phyloP scores from a whole-genome alignment of 2,797 vertebrate genomes.

The Helicolenus hilgendorfi region DNA sequence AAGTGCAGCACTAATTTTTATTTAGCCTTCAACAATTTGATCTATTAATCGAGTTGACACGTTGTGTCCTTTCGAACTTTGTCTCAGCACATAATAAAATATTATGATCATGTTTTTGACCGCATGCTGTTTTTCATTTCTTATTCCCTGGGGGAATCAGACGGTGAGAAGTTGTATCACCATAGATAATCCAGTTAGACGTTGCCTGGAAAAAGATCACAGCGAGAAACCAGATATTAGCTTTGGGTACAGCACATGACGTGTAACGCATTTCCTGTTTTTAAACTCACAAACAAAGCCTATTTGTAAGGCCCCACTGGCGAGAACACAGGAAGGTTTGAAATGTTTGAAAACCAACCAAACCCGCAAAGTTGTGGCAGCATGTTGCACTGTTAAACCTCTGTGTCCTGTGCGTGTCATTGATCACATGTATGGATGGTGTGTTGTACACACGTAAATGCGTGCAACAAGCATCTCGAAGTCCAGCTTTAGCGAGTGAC shows the following conservation, averaged over 20 bases:
- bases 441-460: not conserved
- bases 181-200: constrained; percentile 44
- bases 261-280: constrained; percentile 4
- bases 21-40: not conserved
- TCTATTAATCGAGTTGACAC: not conserved
- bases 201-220: constrained; percentile 27
- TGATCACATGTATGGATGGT: not conserved
- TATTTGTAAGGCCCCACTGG: not conserved
- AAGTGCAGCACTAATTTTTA: not conserved
- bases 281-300: constrained; percentile 13
- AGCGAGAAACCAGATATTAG: constrained; percentile 13
- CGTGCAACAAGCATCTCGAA: not conserved
- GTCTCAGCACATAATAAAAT: not conserved
- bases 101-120: not conserved
- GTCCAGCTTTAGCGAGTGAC: not conserved
- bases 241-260: constrained; percentile 34
- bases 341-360: not conserved
- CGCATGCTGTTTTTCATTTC: not conserved
- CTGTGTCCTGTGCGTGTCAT: not conserved
- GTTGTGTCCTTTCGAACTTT: not conserved
- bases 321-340: not conserved
- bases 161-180: constrained; percentile 29
- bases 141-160: not conserved
- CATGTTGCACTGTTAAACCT: not conserved
- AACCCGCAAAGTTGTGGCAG: not conserved